Conservation (phyloP, 2,113 vertebrate genomes). For the Carassius auratus region DNA sequence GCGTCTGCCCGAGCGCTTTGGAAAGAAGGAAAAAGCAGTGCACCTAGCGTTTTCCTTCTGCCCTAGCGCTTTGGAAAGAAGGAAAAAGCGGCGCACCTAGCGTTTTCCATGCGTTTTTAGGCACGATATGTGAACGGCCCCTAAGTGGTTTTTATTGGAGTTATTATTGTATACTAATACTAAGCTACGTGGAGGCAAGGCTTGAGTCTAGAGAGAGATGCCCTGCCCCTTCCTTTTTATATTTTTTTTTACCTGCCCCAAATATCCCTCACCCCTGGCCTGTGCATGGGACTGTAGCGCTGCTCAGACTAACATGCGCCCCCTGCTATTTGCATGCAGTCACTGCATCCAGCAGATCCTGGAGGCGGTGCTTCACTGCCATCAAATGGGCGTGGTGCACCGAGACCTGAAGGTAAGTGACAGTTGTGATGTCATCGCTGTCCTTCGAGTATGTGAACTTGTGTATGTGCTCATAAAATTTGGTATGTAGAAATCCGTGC, state of each 20-base stretch:
- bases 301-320: conserved; percentile 80
- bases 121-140: too few species aligned
- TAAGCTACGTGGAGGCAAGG: conserved; percentile 31
- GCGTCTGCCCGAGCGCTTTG: too few species aligned
- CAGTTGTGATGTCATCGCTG: conserved; percentile 52
- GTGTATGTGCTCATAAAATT: conserved; percentile 52
- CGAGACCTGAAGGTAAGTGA: conserved; percentile 96
- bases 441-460: conserved; percentile 27
- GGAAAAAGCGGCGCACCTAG: too few species aligned
- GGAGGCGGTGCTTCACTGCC: conserved; percentile 95
- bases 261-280: conserved; percentile 56
- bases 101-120: too few species aligned
- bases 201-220: conserved; percentile 45
- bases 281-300: conserved; percentile 75
- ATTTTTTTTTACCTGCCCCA: conserved; percentile 2
- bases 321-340: conserved; percentile 87
- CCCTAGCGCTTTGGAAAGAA: too few species aligned
- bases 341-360: conserved; percentile 99
- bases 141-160: background rate
- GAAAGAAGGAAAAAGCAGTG: too few species aligned
- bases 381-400: conserved; percentile 98
- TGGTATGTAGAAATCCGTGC: conserved; percentile 23
- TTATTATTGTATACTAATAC: background rate
- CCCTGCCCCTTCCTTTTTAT: background rate
- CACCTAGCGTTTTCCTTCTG: too few species aligned